Evolutionary conservation across 2,113 vertebrate species (phyloP).

Genomic region (Picathartes gymnocephalus): DNA sequence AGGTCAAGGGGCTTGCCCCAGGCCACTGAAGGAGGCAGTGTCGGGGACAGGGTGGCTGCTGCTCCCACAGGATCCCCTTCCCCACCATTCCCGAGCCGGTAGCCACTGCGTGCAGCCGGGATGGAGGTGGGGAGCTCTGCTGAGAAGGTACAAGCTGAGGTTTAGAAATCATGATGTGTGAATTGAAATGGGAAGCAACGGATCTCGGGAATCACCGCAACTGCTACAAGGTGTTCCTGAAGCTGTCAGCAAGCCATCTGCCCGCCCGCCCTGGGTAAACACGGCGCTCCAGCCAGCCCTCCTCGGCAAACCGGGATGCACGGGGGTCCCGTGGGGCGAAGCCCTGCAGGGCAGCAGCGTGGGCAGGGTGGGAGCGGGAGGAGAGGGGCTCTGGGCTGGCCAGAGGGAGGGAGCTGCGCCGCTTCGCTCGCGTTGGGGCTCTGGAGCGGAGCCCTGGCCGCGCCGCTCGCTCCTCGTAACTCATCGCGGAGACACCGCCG

Average conservation of each 20-base stretch:
- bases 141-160: constrained; percentile 53
- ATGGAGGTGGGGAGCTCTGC: not conserved
- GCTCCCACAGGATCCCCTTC: not conserved
- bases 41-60: not conserved
- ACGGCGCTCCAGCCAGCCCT: not conserved
- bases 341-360: fast-evolving
- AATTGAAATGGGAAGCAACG: constrained; percentile 67
- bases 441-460: constrained; percentile 14
- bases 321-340: not conserved
- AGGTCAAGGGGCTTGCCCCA: not conserved
- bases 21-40: not conserved
- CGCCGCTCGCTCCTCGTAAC: constrained; percentile 39
- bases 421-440: not conserved
- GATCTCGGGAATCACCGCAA: constrained; percentile 50
- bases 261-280: constrained; percentile 35
- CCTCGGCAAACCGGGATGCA: fast-evolving
- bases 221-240: constrained; percentile 66
- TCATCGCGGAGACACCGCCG: not conserved
- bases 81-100: fast-evolving
- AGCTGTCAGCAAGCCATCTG: constrained; percentile 65
- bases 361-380: not conserved
- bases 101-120: fast-evolving
- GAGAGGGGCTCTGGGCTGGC: not conserved
- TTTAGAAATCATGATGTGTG: constrained; percentile 67
- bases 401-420: not conserved